Evolutionary conservation across 2,888 invertebrate species (phyloP).

Genomic region (Cremastinae sp.): DNA sequence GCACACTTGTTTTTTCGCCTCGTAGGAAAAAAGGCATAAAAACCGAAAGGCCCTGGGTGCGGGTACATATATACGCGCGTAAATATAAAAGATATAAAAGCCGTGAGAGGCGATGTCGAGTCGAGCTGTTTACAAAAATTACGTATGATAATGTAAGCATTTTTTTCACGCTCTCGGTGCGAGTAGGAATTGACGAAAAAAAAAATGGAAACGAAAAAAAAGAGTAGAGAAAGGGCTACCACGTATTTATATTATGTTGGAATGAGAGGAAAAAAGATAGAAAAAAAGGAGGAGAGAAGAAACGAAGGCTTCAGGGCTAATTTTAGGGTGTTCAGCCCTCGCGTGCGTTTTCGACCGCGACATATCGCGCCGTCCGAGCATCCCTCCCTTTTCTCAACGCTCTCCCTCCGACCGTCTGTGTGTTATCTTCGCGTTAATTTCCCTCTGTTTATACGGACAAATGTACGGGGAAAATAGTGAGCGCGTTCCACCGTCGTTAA

Average conservation of each 20-base stretch:
- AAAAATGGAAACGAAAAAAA: slow-evolving; percentile 32
- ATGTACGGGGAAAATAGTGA: slow-evolving; percentile 26
- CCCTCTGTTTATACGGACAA: slow-evolving; percentile 45
- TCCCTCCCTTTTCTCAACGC: slow-evolving; percentile 57
- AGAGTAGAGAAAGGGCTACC: neutral
- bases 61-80: slow-evolving; percentile 30
- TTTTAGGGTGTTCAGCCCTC: slow-evolving; percentile 79
- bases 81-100: slow-evolving; percentile 41
- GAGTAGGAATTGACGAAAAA: slow-evolving; percentile 39
- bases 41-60: neutral
- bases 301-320: slow-evolving; percentile 75
- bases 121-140: slow-evolving; percentile 78
- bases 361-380: slow-evolving; percentile 42
- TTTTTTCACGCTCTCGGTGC: slow-evolving; percentile 77
- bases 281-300: slow-evolving; percentile 53
- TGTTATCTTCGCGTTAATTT: slow-evolving; percentile 26
- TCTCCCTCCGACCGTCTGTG: slow-evolving; percentile 43
- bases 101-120: slow-evolving; percentile 60
- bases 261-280: slow-evolving; percentile 61
- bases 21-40: neutral
- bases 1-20: slow-evolving; percentile 31
- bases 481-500: slow-evolving; percentile 27
- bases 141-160: slow-evolving; percentile 80
- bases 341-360: slow-evolving; percentile 52
- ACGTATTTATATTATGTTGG: slow-evolving; percentile 62